phyloP scores from a whole-genome alignment of 2,797 vertebrate species.

The Tokudaia muenninki region DNA sequence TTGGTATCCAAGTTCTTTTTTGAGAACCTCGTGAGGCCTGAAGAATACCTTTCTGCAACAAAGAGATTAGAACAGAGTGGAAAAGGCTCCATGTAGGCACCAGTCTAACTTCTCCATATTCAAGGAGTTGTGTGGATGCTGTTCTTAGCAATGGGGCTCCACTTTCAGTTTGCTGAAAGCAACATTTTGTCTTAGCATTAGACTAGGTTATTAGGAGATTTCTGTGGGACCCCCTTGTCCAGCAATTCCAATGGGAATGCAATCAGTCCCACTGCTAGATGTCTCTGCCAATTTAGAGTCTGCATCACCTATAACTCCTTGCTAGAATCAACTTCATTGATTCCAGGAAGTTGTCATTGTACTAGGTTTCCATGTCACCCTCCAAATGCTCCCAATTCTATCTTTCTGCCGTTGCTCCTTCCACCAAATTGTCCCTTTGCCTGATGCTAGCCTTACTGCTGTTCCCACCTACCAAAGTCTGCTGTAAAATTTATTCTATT shows the following conservation, averaged over 20 bases:
- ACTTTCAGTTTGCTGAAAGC: background rate
- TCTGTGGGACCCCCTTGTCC: background rate
- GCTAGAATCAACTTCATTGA: background rate
- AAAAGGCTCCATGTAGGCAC: background rate
- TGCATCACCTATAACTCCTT: background rate
- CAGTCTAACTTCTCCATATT: background rate
- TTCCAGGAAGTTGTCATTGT: background rate
- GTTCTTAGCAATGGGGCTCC: background rate
- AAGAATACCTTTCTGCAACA: background rate
- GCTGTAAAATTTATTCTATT: background rate
- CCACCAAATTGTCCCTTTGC: background rate
- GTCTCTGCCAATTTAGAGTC: background rate
- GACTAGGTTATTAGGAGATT: background rate
- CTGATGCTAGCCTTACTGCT: background rate
- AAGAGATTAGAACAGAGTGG: background rate
- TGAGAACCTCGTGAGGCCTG: background rate
- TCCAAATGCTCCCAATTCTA: background rate
- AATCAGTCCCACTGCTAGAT: background rate
- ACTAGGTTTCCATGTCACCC: background rate
- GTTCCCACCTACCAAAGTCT: background rate
- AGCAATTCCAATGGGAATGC: background rate
- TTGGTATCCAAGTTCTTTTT: background rate
- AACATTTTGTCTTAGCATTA: background rate
- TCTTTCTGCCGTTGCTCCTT: background rate
- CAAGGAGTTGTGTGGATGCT: background rate